These are phyloP conservation scores for Doryteuthis pealeii DNA, from an alignment of 1,140 invertebrate species.

Conservation along the genomic window DNA sequence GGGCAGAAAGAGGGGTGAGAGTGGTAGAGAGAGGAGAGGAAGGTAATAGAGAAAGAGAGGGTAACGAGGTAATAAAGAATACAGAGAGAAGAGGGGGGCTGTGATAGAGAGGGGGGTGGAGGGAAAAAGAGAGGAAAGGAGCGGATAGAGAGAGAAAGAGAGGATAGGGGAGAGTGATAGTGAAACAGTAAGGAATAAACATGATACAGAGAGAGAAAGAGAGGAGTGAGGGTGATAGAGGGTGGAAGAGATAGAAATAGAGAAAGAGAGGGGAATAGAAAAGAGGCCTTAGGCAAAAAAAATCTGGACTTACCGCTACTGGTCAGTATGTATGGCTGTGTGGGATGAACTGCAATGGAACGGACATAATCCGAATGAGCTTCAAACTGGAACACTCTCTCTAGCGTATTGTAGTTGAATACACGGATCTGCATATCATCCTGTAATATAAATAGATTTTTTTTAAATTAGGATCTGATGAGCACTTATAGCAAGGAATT, in stretches of 20 bases:
- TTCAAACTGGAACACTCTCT: slow-evolving; percentile 93
- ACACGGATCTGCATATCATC: slow-evolving; percentile 79
- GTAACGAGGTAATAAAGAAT: not conserved
- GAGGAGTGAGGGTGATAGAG: too few species aligned
- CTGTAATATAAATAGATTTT: slow-evolving; percentile 46
- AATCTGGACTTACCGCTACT: slow-evolving; percentile 88
- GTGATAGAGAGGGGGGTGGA: not conserved
- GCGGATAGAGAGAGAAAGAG: too few species aligned
- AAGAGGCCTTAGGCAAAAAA: too few species aligned
- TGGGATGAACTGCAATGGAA: slow-evolving; percentile 95
- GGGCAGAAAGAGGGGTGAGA: not conserved
- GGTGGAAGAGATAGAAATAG: too few species aligned
- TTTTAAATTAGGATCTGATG: too few species aligned
- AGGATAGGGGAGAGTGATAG: too few species aligned
- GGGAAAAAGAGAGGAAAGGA: too few species aligned
- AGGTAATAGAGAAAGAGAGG: not conserved
- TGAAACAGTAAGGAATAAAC: too few species aligned
- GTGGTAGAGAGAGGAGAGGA: not conserved
- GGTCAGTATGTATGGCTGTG: slow-evolving; percentile 94
- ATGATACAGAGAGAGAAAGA: too few species aligned
- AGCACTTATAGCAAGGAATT: too few species aligned
- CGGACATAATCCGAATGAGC: slow-evolving; percentile 98
- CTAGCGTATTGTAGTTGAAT: slow-evolving; percentile 98
- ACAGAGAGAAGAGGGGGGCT: too few species aligned
- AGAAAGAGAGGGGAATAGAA: too few species aligned